Base-by-base conservation (phyloP, 2,888 invertebrate genomes). In the Ectemnius lituratus region DNA sequence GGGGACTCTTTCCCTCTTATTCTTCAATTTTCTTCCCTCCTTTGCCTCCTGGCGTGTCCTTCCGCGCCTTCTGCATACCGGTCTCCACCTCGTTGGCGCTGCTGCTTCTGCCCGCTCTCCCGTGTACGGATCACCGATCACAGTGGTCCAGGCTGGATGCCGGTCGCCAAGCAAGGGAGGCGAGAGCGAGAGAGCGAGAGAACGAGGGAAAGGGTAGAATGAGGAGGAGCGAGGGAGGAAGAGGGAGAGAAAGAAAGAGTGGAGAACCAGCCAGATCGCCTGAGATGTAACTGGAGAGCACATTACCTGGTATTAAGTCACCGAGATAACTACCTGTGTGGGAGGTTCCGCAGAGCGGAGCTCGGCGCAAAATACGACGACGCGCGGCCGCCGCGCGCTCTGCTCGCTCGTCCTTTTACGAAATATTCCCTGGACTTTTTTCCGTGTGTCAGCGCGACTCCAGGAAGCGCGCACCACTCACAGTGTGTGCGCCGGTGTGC, bases 271-370 rank as follows among this genome's bases (percentile, higher is more conserved):
- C 68, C 58, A 82, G 83, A 87, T 85, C 87, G 84, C 74, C 81
- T 81, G 85, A 85, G 83, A 84, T 86, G 87, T 87, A 87, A 87
- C 87, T 83, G 87, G 87, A 88, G 87, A 87, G 87, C 84, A 86
- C 88, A 88, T 88, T 88, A 89, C 86, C 87, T 84, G 85, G 87
- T 87, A 88, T 88, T 88, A 88, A 89, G 89, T 88, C 88, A 89
- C 86, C 84, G 88, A 88, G 88, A 89, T 89, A 88, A 88, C 85
- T 86, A 86, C 85, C 86, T 86, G 88, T 82, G 89, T 89, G 89
- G 88, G 88, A 87, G 88, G 88, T 86, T 84, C 80, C 81, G 80
- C 71, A 75, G 79, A 75, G 75, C 79, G 67, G 77, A 78, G 73
- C 73, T 67, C 73, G 37, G 75, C 65, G 84, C 77, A 82, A 82